These are phyloP conservation scores for Gordius sp. DNA, from an alignment of 2,888 invertebrate species.

Conservation along the genomic window DNA sequence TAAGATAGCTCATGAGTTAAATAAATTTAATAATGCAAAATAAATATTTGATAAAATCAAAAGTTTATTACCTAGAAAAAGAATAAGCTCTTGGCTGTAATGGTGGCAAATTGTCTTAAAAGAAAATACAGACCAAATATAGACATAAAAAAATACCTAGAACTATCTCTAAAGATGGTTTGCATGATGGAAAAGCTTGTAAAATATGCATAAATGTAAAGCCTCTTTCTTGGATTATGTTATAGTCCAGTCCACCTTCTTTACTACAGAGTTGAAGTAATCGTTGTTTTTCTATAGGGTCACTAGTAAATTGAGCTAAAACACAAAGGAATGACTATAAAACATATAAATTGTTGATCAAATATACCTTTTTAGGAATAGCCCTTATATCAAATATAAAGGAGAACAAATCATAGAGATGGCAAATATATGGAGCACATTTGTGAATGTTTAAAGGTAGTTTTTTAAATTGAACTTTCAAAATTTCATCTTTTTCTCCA, in stretches of 20 bases:
- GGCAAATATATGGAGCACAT: not conserved
- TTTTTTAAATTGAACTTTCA: not conserved
- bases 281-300: not conserved
- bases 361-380: constrained; percentile 9
- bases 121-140: not conserved
- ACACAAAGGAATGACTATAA: not conserved
- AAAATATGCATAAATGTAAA: constrained; percentile 7
- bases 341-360: not conserved
- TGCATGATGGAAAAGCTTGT: constrained; percentile 4
- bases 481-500: not conserved
- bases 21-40: no score
- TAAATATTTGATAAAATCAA: not conserved
- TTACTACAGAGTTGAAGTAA: constrained; percentile 2
- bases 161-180: not conserved
- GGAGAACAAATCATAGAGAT: not conserved
- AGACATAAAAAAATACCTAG: not conserved
- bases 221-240: not conserved
- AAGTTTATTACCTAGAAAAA: not conserved
- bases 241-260: constrained; percentile 11
- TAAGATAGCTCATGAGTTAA: no score
- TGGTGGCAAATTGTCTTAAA: constrained; percentile 3
- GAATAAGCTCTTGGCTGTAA: constrained; percentile 15
- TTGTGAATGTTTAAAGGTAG: not conserved
- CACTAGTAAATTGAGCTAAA: constrained; percentile 2
- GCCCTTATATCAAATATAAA: constrained; percentile 1